Conservation (phyloP, 2,113 vertebrate genomes). For the Mobula birostris region DNA sequence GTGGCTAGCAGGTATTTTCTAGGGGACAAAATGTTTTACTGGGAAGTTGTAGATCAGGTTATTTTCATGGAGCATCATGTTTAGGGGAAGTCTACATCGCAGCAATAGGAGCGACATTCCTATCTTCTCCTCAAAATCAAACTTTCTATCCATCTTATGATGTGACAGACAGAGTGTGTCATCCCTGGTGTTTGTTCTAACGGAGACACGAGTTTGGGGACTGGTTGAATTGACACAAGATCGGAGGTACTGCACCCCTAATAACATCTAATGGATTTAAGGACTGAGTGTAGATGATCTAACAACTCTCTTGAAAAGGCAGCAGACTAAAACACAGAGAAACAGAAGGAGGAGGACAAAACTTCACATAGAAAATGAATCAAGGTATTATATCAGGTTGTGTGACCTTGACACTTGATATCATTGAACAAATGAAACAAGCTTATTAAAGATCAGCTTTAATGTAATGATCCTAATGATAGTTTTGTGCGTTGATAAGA, state of each 20-base stretch:
- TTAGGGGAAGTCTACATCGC: neutral
- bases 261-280: too few relatives aligned
- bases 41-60: neutral
- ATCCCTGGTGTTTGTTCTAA: too few relatives aligned
- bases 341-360: too few relatives aligned
- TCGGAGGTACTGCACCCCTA: too few relatives aligned
- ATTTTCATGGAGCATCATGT: neutral
- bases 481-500: neutral
- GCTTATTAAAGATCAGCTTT: neutral
- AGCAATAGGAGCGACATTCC: neutral
- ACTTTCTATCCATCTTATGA: neutral
- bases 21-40: neutral
- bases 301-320: too few relatives aligned
- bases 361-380: too few relatives aligned
- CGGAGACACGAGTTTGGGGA: too few relatives aligned
- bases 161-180: too few relatives aligned
- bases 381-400: too few relatives aligned
- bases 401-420: neutral
- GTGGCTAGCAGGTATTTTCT: neutral
- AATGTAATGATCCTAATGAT: neutral
- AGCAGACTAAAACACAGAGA: too few relatives aligned
- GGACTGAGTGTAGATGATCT: too few relatives aligned
- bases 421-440: neutral
- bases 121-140: neutral
- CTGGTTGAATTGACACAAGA: too few relatives aligned